These are phyloP conservation scores for Echeneis naucrates DNA, from an alignment of 2,797 vertebrate species.

Conservation along the genomic window DNA sequence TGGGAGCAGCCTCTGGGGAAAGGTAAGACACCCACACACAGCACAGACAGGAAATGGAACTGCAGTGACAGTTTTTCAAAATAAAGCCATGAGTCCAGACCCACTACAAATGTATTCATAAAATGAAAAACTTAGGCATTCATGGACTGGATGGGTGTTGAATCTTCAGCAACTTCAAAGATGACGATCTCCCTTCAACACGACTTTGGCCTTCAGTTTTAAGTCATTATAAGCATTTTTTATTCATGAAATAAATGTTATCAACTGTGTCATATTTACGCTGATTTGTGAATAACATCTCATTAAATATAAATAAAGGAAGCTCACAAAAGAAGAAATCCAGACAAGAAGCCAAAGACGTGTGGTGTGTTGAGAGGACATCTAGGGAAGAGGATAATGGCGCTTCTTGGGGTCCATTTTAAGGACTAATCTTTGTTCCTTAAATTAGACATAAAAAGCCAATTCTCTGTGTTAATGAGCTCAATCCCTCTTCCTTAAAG, in stretches of 20 bases:
- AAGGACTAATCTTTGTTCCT: slow-evolving; percentile 59
- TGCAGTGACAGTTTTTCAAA: no score
- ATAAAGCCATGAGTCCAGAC: no score
- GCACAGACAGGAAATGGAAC: no score
- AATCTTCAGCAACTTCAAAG: no score
- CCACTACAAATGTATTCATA: no score
- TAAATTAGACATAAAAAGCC: slow-evolving; percentile 65
- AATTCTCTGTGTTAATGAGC: slow-evolving; percentile 70
- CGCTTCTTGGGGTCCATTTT: slow-evolving; percentile 39
- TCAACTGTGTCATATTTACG: neutral
- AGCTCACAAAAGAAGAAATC: neutral
- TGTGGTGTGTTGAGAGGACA: slow-evolving; percentile 5
- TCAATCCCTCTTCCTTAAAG: slow-evolving; percentile 58
- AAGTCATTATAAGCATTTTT: neutral
- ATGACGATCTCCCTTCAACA: no score
- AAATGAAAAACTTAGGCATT: no score
- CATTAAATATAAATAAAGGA: neutral
- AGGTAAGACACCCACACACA: no score
- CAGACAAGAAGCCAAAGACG: neutral
- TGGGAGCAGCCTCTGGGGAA: no score
- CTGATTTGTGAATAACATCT: neutral
- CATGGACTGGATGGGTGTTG: no score
- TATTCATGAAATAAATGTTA: neutral
- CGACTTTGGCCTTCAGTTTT: no score
- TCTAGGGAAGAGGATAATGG: neutral